These are phyloP conservation scores for Phymatocera aterrima DNA, from an alignment of 2,888 invertebrate species.

Conservation along the genomic window DNA sequence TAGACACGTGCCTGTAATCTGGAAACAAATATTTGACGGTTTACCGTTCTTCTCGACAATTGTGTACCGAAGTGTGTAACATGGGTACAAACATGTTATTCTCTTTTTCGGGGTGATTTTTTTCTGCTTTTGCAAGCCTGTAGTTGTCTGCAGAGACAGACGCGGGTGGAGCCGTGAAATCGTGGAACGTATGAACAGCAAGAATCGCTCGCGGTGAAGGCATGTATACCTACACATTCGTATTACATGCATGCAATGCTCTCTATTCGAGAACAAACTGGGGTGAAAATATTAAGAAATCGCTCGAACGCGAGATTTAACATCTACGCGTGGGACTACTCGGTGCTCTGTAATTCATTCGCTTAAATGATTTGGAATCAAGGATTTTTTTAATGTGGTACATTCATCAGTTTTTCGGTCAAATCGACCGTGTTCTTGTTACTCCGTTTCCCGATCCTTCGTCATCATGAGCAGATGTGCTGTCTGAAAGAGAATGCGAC, in stretches of 20 bases:
- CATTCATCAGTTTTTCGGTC: not conserved
- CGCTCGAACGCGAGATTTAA: not conserved
- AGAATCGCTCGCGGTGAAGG: not conserved
- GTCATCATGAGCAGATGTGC: not conserved
- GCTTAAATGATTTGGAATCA: not conserved
- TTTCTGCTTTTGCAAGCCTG: not conserved
- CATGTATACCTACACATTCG: not conserved
- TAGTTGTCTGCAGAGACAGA: too few species aligned
- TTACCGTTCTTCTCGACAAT: too few species aligned
- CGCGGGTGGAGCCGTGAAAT: not conserved
- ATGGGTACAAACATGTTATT: not conserved
- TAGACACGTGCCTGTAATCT: too few species aligned
- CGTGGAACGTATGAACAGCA: conserved; percentile 6
- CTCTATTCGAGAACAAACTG: conserved; percentile 17
- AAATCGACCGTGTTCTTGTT: not conserved
- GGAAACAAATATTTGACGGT: too few species aligned
- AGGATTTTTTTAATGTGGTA: not conserved
- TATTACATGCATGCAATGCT: too few species aligned
- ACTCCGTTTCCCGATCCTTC: too few species aligned
- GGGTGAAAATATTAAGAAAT: conserved; percentile 24
- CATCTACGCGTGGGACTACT: not conserved
- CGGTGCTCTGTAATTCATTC: not conserved
- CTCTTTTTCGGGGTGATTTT: not conserved
- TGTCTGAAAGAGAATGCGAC: too few species aligned
- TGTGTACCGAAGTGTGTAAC: too few species aligned